phyloP scores from a whole-genome alignment of 2,113 vertebrate species.

The Chunga burmeisteri region DNA sequence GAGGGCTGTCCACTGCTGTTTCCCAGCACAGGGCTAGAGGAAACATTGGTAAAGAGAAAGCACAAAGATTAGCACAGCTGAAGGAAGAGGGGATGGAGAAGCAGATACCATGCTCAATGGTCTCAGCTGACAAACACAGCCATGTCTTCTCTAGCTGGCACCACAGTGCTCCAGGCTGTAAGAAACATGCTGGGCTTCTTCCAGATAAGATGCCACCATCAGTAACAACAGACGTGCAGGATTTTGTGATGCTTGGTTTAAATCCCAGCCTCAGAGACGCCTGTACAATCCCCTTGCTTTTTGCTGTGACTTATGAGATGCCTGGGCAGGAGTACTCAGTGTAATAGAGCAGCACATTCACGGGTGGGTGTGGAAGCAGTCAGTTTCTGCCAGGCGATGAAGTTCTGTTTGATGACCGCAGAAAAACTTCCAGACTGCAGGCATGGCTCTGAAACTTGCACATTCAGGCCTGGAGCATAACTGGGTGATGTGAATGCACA shows the following conservation, averaged over 20 bases:
- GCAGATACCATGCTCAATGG: background rate
- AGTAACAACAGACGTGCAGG: background rate
- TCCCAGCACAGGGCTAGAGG: background rate
- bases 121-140: background rate
- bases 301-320: background rate
- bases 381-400: rapidly evolving
- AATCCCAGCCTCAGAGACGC: conserved; percentile 41
- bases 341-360: background rate
- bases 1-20: background rate
- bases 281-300: background rate
- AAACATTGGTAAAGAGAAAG: background rate
- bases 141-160: background rate
- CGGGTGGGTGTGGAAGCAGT: background rate
- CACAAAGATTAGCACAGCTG: background rate
- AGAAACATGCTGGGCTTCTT: background rate
- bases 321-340: background rate
- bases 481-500: background rate
- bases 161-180: background rate
- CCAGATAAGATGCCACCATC: conserved; percentile 53
- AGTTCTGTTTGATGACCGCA: background rate
- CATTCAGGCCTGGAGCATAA: background rate
- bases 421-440: background rate
- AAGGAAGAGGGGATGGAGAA: background rate
- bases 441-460: background rate
- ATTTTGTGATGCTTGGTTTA: conserved; percentile 38